These are phyloP conservation scores for Eupithecia subumbrata DNA, from an alignment of 2,888 invertebrate genomes.

Conservation along the genomic window DNA sequence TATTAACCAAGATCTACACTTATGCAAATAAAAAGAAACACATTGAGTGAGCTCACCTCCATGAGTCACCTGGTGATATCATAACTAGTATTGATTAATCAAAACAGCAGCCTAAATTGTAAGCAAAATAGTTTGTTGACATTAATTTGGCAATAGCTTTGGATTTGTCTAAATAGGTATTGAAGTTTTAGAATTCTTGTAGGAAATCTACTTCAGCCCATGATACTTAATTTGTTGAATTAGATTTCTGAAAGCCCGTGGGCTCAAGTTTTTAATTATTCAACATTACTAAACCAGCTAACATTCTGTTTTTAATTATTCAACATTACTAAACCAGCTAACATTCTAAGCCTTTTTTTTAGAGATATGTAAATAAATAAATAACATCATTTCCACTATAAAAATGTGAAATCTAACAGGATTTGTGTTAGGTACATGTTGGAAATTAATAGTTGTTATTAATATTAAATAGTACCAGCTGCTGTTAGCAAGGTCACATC, in stretches of 20 bases:
- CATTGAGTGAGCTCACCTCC: constrained; percentile 28
- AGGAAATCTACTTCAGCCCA: not conserved
- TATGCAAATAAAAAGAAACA: constrained; percentile 16
- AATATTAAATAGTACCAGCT: constrained; percentile 23
- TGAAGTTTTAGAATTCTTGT: not conserved
- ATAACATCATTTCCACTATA: not conserved
- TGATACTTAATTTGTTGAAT: not conserved
- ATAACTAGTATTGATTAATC: constrained; percentile 38
- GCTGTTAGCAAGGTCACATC: constrained; percentile 21
- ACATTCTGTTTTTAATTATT: not conserved
- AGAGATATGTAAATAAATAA: not conserved
- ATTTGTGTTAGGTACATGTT: not conserved
- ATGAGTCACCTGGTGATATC: constrained; percentile 42
- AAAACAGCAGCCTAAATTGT: constrained; percentile 22
- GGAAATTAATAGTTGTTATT: not conserved
- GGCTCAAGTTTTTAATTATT: not conserved
- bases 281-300: not conserved
- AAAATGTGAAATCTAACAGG: not conserved
- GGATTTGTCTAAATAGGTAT: not conserved
- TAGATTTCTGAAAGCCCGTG: not conserved
- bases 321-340: not conserved
- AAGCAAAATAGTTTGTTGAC: not conserved
- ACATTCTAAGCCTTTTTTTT: not conserved
- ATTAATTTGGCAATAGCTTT: not conserved
- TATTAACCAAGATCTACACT: not conserved